Conservation (phyloP, 2,113 vertebrate species). For the Amazona guildingii region DNA sequence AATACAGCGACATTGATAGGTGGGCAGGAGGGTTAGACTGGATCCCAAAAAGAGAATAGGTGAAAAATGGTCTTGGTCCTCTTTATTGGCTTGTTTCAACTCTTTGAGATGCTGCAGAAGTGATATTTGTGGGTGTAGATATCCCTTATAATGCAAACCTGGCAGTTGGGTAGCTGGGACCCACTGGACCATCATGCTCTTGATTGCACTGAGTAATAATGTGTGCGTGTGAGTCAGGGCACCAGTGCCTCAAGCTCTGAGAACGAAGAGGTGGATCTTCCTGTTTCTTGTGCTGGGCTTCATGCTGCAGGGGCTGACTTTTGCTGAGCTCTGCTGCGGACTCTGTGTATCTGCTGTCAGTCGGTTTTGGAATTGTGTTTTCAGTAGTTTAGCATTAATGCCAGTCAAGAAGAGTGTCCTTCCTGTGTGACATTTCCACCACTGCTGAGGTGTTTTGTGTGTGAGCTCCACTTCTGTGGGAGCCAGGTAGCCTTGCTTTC, state of each 20-base stretch:
- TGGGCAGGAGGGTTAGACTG: not conserved
- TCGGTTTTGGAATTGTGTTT: constrained; percentile 36
- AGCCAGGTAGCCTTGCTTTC: not conserved
- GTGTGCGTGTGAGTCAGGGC: not conserved
- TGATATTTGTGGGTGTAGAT: not conserved
- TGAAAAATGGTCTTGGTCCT: not conserved
- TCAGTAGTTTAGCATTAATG: constrained; percentile 9
- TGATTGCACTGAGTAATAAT: not conserved
- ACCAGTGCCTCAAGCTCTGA: rapidly evolving
- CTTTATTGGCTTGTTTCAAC: not conserved
- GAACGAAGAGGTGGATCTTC: not conserved
- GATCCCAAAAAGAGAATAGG: not conserved
- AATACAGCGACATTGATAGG: not conserved
- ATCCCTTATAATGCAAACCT: not conserved
- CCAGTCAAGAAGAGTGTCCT: not conserved
- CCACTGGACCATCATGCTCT: not conserved
- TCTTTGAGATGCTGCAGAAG: not conserved
- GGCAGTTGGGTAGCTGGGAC: not conserved
- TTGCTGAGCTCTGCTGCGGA: not conserved
- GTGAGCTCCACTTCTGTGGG: not conserved
- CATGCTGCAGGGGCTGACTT: not conserved
- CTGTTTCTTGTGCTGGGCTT: not conserved
- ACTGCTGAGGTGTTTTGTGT: not conserved
- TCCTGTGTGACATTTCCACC: constrained; percentile 50
- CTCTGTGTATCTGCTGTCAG: not conserved